A percentile compares a stretch with the other conserved stretches of the same genome.
These are phyloP conservation scores for Drosophila neotestacea DNA, from an alignment of 2,888 invertebrate species.

Conservation along the genomic window DNA sequence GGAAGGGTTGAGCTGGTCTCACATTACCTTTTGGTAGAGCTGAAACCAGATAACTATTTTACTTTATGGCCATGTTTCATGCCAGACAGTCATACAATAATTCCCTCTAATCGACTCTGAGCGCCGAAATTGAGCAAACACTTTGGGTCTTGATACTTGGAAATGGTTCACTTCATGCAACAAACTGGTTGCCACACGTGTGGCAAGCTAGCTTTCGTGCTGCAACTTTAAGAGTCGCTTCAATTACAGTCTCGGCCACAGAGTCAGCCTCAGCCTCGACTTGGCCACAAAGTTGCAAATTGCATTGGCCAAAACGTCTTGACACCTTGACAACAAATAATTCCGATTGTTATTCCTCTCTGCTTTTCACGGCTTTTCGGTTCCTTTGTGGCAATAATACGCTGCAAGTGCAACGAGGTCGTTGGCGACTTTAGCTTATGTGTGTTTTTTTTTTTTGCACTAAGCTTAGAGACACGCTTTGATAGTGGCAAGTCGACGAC, in stretches of 20 bases:
- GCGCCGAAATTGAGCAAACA: slow-evolving; percentile 78
- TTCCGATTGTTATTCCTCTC: slow-evolving; percentile 7
- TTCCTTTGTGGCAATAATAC: slow-evolving; percentile 26
- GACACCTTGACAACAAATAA: slow-evolving; percentile 30
- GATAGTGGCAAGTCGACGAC: background rate
- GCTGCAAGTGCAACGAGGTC: slow-evolving; percentile 6
- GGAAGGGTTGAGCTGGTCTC: slow-evolving; percentile 37
- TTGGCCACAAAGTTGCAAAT: slow-evolving; percentile 22
- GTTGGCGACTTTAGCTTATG: background rate
- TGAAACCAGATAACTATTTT: slow-evolving; percentile 75
- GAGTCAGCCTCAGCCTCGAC: slow-evolving; percentile 19
- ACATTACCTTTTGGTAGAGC: slow-evolving; percentile 33
- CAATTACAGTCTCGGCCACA: slow-evolving; percentile 47
- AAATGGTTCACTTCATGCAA: slow-evolving; percentile 10
- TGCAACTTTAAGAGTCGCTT: slow-evolving; percentile 42
- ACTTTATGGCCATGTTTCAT: slow-evolving; percentile 71
- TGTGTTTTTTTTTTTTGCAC: slow-evolving; percentile 1
- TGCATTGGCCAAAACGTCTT: slow-evolving; percentile 22
- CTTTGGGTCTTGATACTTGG: slow-evolving; percentile 45
- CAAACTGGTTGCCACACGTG: slow-evolving; percentile 28
- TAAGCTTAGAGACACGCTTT: slow-evolving; percentile 17
- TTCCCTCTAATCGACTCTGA: slow-evolving; percentile 69
- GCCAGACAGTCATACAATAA: slow-evolving; percentile 74
- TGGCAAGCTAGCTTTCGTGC: slow-evolving; percentile 36
- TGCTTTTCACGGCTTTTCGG: background rate